Conservation (phyloP, 2,113 vertebrate genomes). For the Mormoops blainvillei region DNA sequence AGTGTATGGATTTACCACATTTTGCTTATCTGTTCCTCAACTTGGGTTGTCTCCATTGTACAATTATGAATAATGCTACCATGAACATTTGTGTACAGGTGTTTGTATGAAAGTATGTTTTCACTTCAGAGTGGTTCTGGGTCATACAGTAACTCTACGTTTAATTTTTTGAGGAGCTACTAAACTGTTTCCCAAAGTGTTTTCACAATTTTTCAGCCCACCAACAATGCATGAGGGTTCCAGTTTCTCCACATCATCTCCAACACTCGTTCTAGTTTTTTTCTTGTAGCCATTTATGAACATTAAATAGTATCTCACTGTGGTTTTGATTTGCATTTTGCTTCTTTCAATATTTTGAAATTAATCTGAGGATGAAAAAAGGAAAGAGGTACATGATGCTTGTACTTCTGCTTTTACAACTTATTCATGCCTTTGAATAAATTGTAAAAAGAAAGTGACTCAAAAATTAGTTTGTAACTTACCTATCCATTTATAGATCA, state of each 20-base stretch:
- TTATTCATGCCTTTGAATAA: neutral
- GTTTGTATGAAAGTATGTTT: neutral
- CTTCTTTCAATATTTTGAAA: neutral
- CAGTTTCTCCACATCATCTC: neutral
- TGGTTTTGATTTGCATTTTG: slow-evolving; percentile 9
- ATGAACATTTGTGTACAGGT: neutral
- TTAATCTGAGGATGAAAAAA: neutral
- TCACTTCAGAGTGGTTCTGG: neutral
- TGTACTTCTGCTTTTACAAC: too few relatives aligned
- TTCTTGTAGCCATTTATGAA: neutral
- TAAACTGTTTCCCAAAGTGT: neutral
- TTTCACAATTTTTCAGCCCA: neutral
- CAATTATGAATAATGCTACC: neutral
- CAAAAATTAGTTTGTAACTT: neutral
- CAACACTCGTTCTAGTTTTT: neutral
- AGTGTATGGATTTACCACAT: neutral
- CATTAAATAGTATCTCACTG: neutral
- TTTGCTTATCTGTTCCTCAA: neutral
- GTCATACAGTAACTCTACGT: neutral
- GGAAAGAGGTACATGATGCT: neutral
- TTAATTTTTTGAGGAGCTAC: neutral
- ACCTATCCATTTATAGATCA: neutral
- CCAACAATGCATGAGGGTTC: neutral
- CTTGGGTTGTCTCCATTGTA: neutral
- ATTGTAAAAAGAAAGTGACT: neutral